Conservation (phyloP, 2,888 invertebrate species). For the Dicroscelio sp. region DNA sequence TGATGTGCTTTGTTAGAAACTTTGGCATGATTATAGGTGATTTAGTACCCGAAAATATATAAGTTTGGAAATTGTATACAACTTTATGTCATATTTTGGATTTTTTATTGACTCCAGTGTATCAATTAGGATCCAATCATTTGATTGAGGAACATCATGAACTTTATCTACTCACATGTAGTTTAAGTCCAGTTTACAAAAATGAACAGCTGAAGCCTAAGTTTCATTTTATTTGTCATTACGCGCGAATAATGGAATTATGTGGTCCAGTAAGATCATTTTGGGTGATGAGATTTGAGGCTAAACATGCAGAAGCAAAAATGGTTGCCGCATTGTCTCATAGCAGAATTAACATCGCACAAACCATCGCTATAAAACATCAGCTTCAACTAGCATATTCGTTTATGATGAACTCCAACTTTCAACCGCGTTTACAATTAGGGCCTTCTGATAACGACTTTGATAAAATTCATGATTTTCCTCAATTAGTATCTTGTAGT, state of each 20-base stretch:
- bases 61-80: constrained; percentile 25
- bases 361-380: constrained; percentile 10
- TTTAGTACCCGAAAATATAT: constrained; percentile 4
- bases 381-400: neutral
- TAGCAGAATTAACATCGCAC: constrained; percentile 16
- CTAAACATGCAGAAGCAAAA: constrained; percentile 9
- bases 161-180: constrained; percentile 32
- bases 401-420: neutral
- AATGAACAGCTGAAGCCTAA: constrained; percentile 7
- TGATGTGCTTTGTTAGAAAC: constrained; percentile 41
- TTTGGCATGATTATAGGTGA: constrained; percentile 37
- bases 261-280: neutral
- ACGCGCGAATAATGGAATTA: constrained; percentile 71
- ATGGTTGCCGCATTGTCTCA: neutral
- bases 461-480: constrained; percentile 27
- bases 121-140: neutral
- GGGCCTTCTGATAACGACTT: neutral
- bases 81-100: constrained; percentile 12
- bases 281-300: constrained; percentile 18
- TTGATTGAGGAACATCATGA: constrained; percentile 25
- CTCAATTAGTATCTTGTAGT: constrained; percentile 19
- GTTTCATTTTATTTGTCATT: constrained; percentile 73
- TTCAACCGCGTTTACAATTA: too few species aligned
- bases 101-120: neutral
- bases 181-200: neutral